Evolutionary conservation across 2,113 vertebrate genomes (phyloP).

Genomic region (Thamnophis sirtalis): DNA sequence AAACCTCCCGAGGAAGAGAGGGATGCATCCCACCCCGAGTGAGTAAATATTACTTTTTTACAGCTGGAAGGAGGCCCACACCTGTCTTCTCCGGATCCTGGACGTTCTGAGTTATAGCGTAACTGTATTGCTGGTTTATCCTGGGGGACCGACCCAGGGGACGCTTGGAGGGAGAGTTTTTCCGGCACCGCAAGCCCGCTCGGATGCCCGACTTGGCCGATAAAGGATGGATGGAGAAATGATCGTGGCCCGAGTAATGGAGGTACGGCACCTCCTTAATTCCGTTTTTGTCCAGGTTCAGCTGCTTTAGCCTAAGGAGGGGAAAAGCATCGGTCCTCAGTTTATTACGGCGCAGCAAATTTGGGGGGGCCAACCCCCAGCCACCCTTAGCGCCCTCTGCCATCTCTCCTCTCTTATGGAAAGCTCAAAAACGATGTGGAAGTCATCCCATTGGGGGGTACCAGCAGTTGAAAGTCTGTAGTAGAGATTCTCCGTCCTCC

Average conservation of each 20-base stretch:
- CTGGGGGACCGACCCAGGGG: not conserved
- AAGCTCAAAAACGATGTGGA: not conserved
- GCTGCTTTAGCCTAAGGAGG: conserved; percentile 71
- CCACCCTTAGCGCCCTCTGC: not conserved
- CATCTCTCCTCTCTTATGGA: not conserved
- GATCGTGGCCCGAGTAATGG: conserved; percentile 41
- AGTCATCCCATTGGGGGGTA: not conserved
- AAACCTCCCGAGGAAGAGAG: not conserved
- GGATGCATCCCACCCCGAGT: too few relatives aligned
- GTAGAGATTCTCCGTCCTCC: too few relatives aligned
- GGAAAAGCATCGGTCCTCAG: not conserved
- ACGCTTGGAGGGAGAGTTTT: not conserved
- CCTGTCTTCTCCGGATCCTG: conserved; percentile 55
- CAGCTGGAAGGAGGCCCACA: not conserved
- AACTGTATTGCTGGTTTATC: not conserved
- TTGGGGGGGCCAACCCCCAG: not conserved
- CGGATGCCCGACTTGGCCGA: conserved; percentile 9
- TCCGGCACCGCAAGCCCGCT: not conserved
- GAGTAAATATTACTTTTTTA: not conserved
- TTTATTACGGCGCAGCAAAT: not conserved
- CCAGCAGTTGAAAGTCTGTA: not conserved
- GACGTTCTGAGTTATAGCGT: conserved; percentile 6
- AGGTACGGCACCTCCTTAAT: conserved; percentile 77
- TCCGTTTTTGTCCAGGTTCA: conserved; percentile 79
- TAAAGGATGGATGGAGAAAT: conserved; percentile 8